phyloP scores from a whole-genome alignment of 2,888 invertebrate species.

The Torymus auratus region DNA sequence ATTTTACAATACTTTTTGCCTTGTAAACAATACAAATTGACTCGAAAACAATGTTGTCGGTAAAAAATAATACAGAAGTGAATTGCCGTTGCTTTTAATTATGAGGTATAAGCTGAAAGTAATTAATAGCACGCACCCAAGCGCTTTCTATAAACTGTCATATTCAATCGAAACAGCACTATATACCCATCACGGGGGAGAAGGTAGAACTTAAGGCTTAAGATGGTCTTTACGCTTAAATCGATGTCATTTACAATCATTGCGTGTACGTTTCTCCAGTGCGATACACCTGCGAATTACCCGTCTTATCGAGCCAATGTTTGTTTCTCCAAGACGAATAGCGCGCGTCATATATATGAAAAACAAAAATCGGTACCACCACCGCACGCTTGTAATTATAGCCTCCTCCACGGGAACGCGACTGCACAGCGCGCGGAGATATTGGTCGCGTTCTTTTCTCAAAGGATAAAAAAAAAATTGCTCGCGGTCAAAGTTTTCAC shows the following conservation, averaged over 20 bases:
- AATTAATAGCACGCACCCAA: neutral
- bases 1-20: too few species aligned
- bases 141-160: slow-evolving; percentile 18
- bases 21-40: too few species aligned
- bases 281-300: slow-evolving; percentile 40
- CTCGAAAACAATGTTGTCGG: too few species aligned
- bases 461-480: slow-evolving; percentile 36
- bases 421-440: neutral
- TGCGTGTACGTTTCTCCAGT: neutral
- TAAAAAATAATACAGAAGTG: neutral
- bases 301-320: slow-evolving; percentile 20
- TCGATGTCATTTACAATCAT: slow-evolving; percentile 47
- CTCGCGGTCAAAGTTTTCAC: too few species aligned
- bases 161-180: slow-evolving; percentile 12
- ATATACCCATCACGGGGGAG: neutral
- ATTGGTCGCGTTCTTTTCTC: slow-evolving; percentile 16
- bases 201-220: neutral
- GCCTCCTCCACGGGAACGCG: slow-evolving; percentile 5
- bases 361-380: slow-evolving; percentile 25
- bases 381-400: slow-evolving; percentile 35
- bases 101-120: neutral
- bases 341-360: neutral
- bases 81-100: neutral
- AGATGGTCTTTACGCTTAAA: slow-evolving; percentile 22
- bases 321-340: slow-evolving; percentile 27